These are phyloP conservation scores for Pocillopora grandis DNA, from an alignment of 92 coral and sea anemone genomes.

Conservation along the genomic window DNA sequence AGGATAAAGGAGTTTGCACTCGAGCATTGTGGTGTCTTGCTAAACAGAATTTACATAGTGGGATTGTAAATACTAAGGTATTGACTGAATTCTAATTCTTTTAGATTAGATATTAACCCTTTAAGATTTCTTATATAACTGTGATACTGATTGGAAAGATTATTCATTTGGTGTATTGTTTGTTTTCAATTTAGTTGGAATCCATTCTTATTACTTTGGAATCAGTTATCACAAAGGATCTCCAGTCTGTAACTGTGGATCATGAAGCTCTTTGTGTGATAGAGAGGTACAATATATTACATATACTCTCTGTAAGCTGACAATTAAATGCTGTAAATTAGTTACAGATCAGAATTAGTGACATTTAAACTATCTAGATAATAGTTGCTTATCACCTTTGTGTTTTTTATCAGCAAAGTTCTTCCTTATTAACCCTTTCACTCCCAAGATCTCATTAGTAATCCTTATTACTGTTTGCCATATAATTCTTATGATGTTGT, in stretches of 20 bases:
- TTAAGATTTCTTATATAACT: neutral
- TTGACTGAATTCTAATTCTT: neutral
- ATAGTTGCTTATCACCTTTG: no score
- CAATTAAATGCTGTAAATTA: no score
- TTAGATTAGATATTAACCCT: neutral
- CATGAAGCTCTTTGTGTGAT: conserved; percentile 92
- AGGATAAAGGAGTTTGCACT: conserved; percentile 89
- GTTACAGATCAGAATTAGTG: no score
- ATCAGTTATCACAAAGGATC: conserved; percentile 61
- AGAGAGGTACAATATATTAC: conserved; percentile 64
- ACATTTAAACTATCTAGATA: no score
- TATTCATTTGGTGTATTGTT: neutral
- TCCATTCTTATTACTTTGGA: conserved; percentile 69
- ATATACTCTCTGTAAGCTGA: no score
- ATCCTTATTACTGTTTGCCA: no score
- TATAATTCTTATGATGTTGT: no score
- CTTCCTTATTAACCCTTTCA: no score
- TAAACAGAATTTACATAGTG: conserved; percentile 76
- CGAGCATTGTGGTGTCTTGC: conserved; percentile 96
- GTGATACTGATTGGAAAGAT: neutral
- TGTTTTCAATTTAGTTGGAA: conserved; percentile 49
- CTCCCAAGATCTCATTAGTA: no score
- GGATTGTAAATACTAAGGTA: conserved; percentile 60
- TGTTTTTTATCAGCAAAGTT: no score
- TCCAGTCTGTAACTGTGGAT: conserved; percentile 88